Base-by-base conservation (phyloP, 2,797 vertebrate species). In the Rhynchotus rufescens region DNA sequence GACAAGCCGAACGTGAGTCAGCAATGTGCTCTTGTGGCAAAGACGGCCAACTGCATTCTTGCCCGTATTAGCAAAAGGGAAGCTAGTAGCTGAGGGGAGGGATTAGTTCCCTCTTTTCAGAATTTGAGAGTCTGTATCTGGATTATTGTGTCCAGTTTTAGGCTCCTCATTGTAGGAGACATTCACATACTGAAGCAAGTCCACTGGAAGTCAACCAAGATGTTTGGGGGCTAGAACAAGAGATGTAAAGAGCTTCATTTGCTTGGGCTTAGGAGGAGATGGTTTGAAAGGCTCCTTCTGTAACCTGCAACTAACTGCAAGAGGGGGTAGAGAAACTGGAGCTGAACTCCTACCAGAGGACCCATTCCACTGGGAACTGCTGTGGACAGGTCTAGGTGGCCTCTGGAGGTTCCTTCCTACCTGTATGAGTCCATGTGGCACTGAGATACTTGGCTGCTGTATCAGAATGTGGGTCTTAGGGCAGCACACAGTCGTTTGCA, bases 291-390 rank as follows among this genome's bases (percentile, higher is more conserved):
- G 87, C 17, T 0, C 0, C 2, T 3, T 2, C 8, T 26, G 15
- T 2, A 40, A n/a, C 7, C 9, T 2, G 36, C 42, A 79, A 36
- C 78, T 79, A 9, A 16, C 0, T 1, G 30, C 28, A 6, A 36
- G 40, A 66, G 2, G 20, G 4, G n/a, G 19, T n/a, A 47, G 61
- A 84, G 68, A 52, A 49, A 30, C 25, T 4, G 21, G 36, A 73
- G 22, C 28, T 44, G 25, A 30, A 0, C 19, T 80, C 25, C 65
- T 57, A 54, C 57, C n/a, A 84, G 57, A 71, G 13, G 16, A 47
- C 45, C 19, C 21, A 19, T 45, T 72, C n/a, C 36, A 30, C 40
- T 0, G 0, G 1, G 8, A 38, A 21, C 23, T 30, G 13, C 52
- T 64, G 51, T 10, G 56, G 72, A 74, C 19, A 34, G 61, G 34